Percentiles rank a stretch among this genome's conserved stretches.
Evolutionary conservation across 64 coral and sea anemone species (phyloP).

Genomic region (Platygyra sinensis): DNA sequence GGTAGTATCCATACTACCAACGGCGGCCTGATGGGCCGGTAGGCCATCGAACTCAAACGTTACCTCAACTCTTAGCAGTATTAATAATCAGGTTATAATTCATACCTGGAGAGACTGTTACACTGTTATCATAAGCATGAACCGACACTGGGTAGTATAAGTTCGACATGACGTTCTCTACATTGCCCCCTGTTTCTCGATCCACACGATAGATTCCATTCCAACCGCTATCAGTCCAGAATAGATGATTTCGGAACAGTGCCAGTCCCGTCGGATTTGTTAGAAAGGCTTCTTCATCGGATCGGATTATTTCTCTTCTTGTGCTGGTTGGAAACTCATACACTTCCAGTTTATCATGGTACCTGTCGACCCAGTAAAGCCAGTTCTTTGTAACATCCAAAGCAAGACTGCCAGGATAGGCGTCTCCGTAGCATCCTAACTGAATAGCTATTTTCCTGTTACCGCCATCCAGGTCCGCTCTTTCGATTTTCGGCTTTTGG

Average conservation of each 20-base stretch:
- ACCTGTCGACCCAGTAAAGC: conserved; percentile 66
- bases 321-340: background rate
- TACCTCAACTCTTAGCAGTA: too few relatives aligned
- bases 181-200: background rate
- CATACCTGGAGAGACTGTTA: background rate
- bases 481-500: conserved; percentile 44
- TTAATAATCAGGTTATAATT: background rate
- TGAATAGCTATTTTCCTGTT: conserved; percentile 42
- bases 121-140: background rate
- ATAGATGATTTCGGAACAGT: background rate
- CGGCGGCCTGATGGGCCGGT: too few relatives aligned
- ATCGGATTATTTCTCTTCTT: background rate
- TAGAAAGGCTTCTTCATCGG: background rate
- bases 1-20: too few relatives aligned
- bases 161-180: background rate
- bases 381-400: conserved; percentile 38
- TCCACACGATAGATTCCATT: conserved; percentile 8
- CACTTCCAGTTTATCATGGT: conserved; percentile 53
- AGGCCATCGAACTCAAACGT: too few relatives aligned
- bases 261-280: background rate
- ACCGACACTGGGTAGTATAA: background rate
- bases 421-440: conserved; percentile 17
- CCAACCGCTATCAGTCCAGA: background rate
- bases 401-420: conserved; percentile 57
- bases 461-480: conserved; percentile 52